phyloP scores from a whole-genome alignment of 1,140 invertebrate species.

The Apolygus lucorum region DNA sequence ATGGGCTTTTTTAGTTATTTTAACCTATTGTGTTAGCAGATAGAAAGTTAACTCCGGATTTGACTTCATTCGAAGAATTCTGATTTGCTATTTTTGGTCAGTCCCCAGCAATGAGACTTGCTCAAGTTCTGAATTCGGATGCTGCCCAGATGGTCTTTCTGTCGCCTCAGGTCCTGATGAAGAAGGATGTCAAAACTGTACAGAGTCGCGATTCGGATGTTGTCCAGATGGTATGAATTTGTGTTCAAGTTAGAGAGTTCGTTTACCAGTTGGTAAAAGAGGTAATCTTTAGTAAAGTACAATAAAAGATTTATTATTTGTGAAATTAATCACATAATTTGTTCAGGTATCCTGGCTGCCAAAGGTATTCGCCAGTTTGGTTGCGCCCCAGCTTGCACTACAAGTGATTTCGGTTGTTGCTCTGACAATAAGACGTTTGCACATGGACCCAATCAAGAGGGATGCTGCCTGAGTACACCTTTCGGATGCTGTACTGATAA shows the following conservation, averaged over 20 bases:
- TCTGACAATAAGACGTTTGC: constrained; percentile 73
- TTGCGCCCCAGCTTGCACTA: constrained; percentile 66
- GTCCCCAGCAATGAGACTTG: constrained; percentile 43
- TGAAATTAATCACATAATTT: too few species aligned
- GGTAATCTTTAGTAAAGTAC: too few species aligned
- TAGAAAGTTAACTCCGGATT: too few species aligned
- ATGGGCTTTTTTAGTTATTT: too few species aligned
- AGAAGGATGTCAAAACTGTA: constrained; percentile 52
- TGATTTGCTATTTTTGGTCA: too few species aligned
- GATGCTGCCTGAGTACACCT: constrained; percentile 63
- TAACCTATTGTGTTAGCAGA: too few species aligned
- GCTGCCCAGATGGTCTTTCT: constrained; percentile 57
- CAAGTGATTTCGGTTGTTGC: constrained; percentile 79
- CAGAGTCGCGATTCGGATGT: constrained; percentile 47
- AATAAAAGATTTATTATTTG: too few species aligned
- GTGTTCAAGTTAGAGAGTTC: neutral
- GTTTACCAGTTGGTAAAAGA: too few species aligned
- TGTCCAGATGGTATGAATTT: constrained; percentile 45
- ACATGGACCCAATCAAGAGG: constrained; percentile 70
- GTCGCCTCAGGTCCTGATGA: constrained; percentile 48
- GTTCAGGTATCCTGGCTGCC: constrained; percentile 22
- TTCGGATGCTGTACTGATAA: constrained; percentile 89
- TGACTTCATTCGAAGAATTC: too few species aligned
- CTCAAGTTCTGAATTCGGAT: constrained; percentile 50
- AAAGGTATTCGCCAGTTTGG: constrained; percentile 50